phyloP scores from a whole-genome alignment of 2,797 vertebrate genomes.

The Taeniopygia guttata region DNA sequence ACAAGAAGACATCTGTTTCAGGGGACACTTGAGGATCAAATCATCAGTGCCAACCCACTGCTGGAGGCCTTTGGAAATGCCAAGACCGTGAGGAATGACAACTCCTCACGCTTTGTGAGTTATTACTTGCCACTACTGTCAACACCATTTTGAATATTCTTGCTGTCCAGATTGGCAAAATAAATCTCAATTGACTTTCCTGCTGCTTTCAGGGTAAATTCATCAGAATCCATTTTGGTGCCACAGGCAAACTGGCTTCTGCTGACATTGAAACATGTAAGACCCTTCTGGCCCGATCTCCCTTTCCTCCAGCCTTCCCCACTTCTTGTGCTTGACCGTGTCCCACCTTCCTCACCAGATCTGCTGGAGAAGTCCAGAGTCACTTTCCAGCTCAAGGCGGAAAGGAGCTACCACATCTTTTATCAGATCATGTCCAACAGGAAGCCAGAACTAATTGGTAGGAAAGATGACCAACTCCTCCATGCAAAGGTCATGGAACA shows the following conservation, averaged over 20 bases:
- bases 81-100: slow-evolving; percentile 82
- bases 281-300: not conserved
- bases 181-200: not conserved
- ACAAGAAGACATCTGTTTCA: not conserved
- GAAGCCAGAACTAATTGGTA: not conserved
- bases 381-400: slow-evolving; percentile 86
- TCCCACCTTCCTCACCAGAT: slow-evolving; percentile 64
- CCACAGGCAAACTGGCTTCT: not conserved
- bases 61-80: slow-evolving; percentile 82
- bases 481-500: not conserved
- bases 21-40: slow-evolving; percentile 83
- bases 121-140: not conserved
- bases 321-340: not conserved
- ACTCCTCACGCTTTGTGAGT: slow-evolving; percentile 83
- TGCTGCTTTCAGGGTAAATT: not conserved
- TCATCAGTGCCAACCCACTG: slow-evolving; percentile 82
- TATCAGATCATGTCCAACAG: slow-evolving; percentile 75
- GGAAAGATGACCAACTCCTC: not conserved
- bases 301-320: not conserved
- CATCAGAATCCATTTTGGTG: not conserved
- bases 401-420: slow-evolving; percentile 88
- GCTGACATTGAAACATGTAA: not conserved
- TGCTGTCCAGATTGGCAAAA: not conserved
- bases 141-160: not conserved
- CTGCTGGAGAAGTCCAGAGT: slow-evolving; percentile 89